These are phyloP conservation scores for Acipenser ruthenus DNA, from an alignment of 2,797 vertebrate species.

Conservation along the genomic window DNA sequence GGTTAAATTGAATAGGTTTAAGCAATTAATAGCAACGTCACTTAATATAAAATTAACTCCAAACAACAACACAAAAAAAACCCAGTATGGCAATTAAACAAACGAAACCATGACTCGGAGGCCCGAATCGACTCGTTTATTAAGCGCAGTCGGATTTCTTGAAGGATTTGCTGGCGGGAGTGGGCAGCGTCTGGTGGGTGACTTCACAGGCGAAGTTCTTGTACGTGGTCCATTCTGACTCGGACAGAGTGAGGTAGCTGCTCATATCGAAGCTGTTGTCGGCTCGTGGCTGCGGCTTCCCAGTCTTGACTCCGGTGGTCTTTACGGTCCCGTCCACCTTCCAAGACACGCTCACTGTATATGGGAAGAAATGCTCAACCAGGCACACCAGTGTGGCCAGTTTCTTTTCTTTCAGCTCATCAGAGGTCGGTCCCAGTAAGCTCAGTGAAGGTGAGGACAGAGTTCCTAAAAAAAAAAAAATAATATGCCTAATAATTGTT, in stretches of 20 bases:
- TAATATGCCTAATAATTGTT: no score
- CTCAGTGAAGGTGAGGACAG: background rate
- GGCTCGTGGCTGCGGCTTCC: background rate
- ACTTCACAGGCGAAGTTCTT: conserved; percentile 5
- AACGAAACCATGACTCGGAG: no score
- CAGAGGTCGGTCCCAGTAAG: background rate
- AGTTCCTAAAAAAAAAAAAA: no score
- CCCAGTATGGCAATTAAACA: no score
- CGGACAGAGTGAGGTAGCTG: conserved; percentile 10
- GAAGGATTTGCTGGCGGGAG: background rate
- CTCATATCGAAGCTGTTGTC: conserved; percentile 12
- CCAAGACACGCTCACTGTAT: background rate
- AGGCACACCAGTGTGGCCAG: background rate
- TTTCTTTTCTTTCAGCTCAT: background rate
- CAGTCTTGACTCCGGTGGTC: background rate
- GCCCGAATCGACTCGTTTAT: background rate
- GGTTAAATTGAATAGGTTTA: no score
- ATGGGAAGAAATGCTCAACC: background rate
- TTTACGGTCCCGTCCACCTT: background rate
- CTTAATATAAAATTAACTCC: no score
- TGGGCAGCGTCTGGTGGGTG: background rate
- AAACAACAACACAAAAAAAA: no score
- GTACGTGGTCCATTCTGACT: background rate
- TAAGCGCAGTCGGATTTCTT: background rate
- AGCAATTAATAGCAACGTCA: no score